Percentiles rank a stretch among this genome's conserved stretches.
Evolutionary conservation across 2,797 vertebrate species (phyloP).

Genomic region (Galago senegalensis): DNA sequence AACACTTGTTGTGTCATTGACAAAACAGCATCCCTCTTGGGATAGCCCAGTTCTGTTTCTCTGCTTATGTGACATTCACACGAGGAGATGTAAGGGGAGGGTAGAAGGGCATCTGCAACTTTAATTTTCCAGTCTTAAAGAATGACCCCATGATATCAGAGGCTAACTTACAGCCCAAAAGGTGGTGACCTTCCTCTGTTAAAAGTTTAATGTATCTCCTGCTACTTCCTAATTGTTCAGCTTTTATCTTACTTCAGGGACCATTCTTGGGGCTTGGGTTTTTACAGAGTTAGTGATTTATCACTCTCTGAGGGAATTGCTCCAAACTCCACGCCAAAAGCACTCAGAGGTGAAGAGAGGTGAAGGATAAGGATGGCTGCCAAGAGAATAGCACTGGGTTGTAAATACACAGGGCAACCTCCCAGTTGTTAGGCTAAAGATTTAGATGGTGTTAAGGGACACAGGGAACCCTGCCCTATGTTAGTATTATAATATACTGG

Average conservation of each 20-base stretch:
- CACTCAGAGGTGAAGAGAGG: constrained; percentile 69
- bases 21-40: background rate
- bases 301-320: constrained; percentile 87
- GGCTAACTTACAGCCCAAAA: constrained; percentile 73
- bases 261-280: constrained; percentile 82
- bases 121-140: constrained; percentile 18
- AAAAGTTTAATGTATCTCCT: constrained; percentile 79
- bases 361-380: constrained; percentile 74
- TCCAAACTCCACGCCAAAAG: constrained; percentile 85
- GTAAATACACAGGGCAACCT: constrained; percentile 65
- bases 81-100: background rate
- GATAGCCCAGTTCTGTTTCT: background rate
- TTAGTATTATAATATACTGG: background rate
- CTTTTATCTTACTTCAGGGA: constrained; percentile 80
- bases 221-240: constrained; percentile 85
- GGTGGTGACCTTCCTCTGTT: constrained; percentile 74
- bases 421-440: background rate
- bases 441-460: background rate
- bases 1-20: background rate
- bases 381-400: constrained; percentile 58
- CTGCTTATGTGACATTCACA: background rate
- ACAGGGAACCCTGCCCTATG: background rate
- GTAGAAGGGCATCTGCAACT: background rate
- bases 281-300: constrained; percentile 90
- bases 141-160: background rate